Conservation (phyloP, 1,140 invertebrate genomes). For the Eubasilissa regina region DNA sequence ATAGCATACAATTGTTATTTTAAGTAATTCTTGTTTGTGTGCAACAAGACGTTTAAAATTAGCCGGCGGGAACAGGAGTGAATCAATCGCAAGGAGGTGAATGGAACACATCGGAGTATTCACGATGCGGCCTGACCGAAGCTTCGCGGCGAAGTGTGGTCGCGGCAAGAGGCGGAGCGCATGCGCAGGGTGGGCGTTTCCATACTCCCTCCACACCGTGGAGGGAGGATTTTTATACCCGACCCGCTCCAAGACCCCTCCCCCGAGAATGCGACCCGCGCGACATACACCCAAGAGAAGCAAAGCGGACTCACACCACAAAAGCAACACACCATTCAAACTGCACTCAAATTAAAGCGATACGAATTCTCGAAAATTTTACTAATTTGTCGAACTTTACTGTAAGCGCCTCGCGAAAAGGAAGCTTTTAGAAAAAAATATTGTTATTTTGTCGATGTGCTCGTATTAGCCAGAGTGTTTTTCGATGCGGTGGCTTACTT, state of each 20-base stretch:
- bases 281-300: not conserved
- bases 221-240: conserved; percentile 45
- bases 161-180: conserved; percentile 26
- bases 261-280: not conserved
- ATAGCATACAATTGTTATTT: too few species aligned
- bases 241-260: conserved; percentile 41
- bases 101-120: not conserved
- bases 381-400: not conserved
- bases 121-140: conserved; percentile 4
- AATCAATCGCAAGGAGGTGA: not conserved
- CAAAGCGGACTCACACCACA: not conserved
- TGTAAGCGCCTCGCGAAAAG: too few species aligned
- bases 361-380: not conserved
- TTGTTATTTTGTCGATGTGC: too few species aligned
- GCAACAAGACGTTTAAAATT: too few species aligned
- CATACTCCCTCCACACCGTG: conserved; percentile 6
- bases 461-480: not conserved
- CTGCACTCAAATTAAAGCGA: not conserved
- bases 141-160: conserved; percentile 33
- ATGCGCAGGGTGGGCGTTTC: conserved; percentile 53
- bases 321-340: not conserved
- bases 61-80: too few species aligned
- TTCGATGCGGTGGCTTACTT: not conserved
- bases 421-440: too few species aligned
- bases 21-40: too few species aligned